A percentile compares a stretch with the other conserved stretches of the same genome.
Evolutionary conservation across 2,113 vertebrate genomes (phyloP).

Genomic region (Phrynocephalus versicolor): DNA sequence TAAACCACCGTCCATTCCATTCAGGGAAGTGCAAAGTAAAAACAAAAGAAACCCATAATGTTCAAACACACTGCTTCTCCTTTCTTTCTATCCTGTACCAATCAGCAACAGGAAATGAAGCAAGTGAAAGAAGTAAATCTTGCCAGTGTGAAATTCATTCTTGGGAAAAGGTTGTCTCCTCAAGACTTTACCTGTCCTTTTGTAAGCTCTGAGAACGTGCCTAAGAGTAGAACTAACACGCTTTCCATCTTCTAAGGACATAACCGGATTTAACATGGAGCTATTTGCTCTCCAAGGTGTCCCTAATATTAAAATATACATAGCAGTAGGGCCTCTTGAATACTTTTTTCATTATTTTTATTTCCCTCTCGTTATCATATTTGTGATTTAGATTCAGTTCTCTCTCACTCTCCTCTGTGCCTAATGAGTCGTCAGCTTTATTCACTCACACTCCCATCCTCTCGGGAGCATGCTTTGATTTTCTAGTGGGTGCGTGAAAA

Average conservation of each 20-base stretch:
- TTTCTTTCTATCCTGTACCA: not conserved
- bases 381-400: conserved; percentile 74
- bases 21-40: not conserved
- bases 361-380: conserved; percentile 67
- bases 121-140: not conserved
- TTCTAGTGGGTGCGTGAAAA: conserved; percentile 71
- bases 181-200: not conserved
- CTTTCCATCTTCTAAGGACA: conserved; percentile 3
- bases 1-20: too few species aligned
- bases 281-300: conserved; percentile 24
- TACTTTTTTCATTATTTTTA: conserved; percentile 41
- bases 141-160: not conserved
- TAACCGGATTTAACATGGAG: conserved; percentile 25
- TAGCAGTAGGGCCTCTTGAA: conserved; percentile 11
- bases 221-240: not conserved
- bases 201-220: not conserved
- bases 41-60: not conserved
- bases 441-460: conserved; percentile 69
- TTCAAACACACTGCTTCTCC: not conserved
- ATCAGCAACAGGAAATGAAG: not conserved
- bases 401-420: conserved; percentile 62
- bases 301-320: conserved; percentile 61
- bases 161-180: not conserved
- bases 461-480: conserved; percentile 70
- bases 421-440: conserved; percentile 75